Conservation (phyloP, 2,113 vertebrate genomes). For the Muntiacus muntjak region DNA sequence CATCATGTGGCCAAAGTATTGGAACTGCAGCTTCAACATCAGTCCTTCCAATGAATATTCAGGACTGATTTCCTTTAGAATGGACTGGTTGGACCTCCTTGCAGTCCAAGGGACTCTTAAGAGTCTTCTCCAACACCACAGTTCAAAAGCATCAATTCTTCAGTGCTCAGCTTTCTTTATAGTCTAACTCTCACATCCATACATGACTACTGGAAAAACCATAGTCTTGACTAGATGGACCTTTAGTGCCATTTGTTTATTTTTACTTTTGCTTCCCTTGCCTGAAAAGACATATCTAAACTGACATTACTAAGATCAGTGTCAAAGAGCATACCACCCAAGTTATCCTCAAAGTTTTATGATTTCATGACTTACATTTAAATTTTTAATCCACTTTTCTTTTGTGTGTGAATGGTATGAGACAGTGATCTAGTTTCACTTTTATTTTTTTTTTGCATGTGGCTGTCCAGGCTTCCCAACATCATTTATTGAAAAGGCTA, state of each 20-base stretch:
- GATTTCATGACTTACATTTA: background rate
- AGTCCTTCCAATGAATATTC: background rate
- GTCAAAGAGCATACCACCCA: background rate
- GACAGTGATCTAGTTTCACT: background rate
- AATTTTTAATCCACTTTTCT: background rate
- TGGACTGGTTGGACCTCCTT: background rate
- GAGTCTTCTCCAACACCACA: background rate
- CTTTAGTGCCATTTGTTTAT: background rate
- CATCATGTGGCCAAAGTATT: background rate
- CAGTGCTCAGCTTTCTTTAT: background rate
- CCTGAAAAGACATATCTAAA: background rate
- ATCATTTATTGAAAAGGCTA: background rate
- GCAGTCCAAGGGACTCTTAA: background rate
- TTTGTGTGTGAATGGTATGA: background rate
- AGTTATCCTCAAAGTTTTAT: background rate
- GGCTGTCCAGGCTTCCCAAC: background rate
- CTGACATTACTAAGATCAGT: background rate
- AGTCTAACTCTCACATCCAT: background rate
- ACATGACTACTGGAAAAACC: background rate
- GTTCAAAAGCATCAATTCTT: background rate
- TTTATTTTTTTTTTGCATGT: background rate
- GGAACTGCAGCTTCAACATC: background rate
- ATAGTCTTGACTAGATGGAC: background rate
- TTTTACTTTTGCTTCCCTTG: background rate
- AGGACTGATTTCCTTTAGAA: background rate